phyloP scores from a whole-genome alignment of 2,888 invertebrate genomes.

The Eulithis testata region DNA sequence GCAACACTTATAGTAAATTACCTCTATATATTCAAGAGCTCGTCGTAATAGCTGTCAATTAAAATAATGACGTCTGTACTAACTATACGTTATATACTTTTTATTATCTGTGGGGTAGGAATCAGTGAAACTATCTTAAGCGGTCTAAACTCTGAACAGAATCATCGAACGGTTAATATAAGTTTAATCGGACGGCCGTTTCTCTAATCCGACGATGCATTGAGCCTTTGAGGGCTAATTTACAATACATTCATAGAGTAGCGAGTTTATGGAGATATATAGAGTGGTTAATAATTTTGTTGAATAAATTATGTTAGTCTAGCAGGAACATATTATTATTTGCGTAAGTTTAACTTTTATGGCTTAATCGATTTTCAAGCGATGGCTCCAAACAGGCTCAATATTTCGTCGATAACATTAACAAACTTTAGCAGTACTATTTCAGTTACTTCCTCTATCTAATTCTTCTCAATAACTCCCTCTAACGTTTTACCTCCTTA shows the following conservation, averaged over 20 bases:
- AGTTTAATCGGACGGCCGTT: conserved; percentile 45
- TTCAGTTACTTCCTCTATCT: conserved; percentile 56
- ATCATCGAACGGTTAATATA: conserved; percentile 40
- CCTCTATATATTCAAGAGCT: conserved; percentile 35
- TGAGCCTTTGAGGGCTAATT: conserved; percentile 23
- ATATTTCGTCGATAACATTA: conserved; percentile 50
- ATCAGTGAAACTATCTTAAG: conserved; percentile 36
- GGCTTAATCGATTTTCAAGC: conserved; percentile 8
- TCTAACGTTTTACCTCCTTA: conserved; percentile 66
- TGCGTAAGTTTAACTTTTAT: conserved; percentile 1
- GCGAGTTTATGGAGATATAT: neutral
- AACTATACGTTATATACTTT: conserved; percentile 31
- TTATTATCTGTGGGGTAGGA: conserved; percentile 38
- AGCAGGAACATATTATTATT: conserved; percentile 9
- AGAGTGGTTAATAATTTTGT: conserved; percentile 4
- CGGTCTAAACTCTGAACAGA: conserved; percentile 34
- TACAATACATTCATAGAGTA: conserved; percentile 1
- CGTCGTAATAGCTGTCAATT: conserved; percentile 35
- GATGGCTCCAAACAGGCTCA: conserved; percentile 30
- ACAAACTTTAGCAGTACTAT: conserved; percentile 63
- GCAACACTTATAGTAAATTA: conserved; percentile 28
- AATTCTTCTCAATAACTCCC: conserved; percentile 54
- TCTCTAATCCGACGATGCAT: conserved; percentile 42
- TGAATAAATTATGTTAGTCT: conserved; percentile 5
- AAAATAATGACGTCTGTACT: conserved; percentile 43